Evolutionary conservation across 2,888 invertebrate species (phyloP).

Genomic region (Spialia ferax): DNA sequence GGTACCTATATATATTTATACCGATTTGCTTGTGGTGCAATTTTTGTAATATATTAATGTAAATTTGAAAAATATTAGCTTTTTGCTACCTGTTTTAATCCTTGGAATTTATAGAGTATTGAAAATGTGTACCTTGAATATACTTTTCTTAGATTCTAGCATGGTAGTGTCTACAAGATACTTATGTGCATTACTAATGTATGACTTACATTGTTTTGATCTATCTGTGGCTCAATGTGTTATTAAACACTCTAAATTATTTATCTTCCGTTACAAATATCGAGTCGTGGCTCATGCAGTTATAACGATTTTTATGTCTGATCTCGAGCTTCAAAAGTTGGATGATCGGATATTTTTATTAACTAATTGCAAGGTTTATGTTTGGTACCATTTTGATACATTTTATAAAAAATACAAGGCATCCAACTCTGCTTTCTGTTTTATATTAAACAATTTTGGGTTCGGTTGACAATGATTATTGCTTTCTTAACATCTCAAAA

Average conservation of each 20-base stretch:
- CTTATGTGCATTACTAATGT: slow-evolving; percentile 33
- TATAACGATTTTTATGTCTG: slow-evolving; percentile 12
- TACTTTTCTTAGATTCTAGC: slow-evolving; percentile 21
- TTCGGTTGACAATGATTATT: neutral
- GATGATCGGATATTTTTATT: slow-evolving; percentile 13
- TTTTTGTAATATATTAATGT: slow-evolving; percentile 33
- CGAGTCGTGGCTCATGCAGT: neutral
- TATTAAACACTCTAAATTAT: slow-evolving; percentile 28
- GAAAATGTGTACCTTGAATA: slow-evolving; percentile 15
- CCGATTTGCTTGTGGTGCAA: slow-evolving; percentile 37
- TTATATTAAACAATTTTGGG: slow-evolving; percentile 14
- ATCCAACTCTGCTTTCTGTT: slow-evolving; percentile 38
- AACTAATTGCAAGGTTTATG: neutral
- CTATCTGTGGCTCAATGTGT: slow-evolving; percentile 31
- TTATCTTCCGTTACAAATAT: slow-evolving; percentile 8
- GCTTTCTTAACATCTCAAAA: neutral
- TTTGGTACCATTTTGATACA: neutral
- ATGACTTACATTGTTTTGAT: slow-evolving; percentile 2
- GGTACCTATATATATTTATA: slow-evolving; percentile 2
- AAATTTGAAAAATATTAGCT: slow-evolving; percentile 33
- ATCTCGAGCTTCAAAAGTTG: slow-evolving; percentile 28
- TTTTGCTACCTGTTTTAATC: slow-evolving; percentile 29
- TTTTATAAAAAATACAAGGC: neutral
- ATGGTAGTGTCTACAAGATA: slow-evolving; percentile 40
- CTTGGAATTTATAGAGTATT: slow-evolving; percentile 18